Percentiles rank a stretch among this genome's conserved stretches.
Conservation (phyloP, 2,797 vertebrate genomes). For the Toxotes lorentzi region DNA sequence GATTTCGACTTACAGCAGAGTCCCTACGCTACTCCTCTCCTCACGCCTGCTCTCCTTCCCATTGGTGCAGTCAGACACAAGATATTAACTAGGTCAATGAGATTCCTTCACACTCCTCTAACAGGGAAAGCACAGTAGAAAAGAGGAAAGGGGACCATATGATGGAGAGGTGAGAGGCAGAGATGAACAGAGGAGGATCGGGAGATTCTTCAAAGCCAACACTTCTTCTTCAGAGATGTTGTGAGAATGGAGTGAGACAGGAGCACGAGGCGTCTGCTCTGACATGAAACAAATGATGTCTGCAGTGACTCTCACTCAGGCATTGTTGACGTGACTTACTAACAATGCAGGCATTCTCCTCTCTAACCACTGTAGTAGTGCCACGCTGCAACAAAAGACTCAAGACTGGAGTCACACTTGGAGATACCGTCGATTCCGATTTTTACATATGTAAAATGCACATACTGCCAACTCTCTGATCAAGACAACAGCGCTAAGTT, state of each 20-base stretch:
- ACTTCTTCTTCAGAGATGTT: slow-evolving; percentile 18
- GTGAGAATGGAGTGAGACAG: neutral
- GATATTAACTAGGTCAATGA: slow-evolving; percentile 86
- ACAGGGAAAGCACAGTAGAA: slow-evolving; percentile 49
- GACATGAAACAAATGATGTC: slow-evolving; percentile 38
- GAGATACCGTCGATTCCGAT: neutral
- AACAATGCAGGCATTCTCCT: slow-evolving; percentile 36
- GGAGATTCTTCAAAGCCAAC: slow-evolving; percentile 31
- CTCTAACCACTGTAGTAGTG: slow-evolving; percentile 25
- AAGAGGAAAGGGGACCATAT: slow-evolving; percentile 20
- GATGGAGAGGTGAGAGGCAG: slow-evolving; percentile 39
- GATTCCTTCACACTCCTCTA: slow-evolving; percentile 75
- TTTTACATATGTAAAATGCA: slow-evolving; percentile 2
- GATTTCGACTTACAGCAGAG: slow-evolving; percentile 60
- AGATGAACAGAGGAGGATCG: slow-evolving; percentile 14
- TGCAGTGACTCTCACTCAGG: slow-evolving; percentile 35
- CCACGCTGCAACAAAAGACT: slow-evolving; percentile 20
- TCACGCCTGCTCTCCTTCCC: slow-evolving; percentile 57
- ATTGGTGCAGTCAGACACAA: slow-evolving; percentile 72
- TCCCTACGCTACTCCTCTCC: slow-evolving; percentile 58
- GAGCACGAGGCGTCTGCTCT: slow-evolving; percentile 9
- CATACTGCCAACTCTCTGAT: neutral
- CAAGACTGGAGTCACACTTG: neutral
- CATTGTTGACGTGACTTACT: slow-evolving; percentile 4
- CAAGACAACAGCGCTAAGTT: neutral